Evolutionary conservation across 2,888 invertebrate species (phyloP), one percentile per base, ranked within the genome.

Genomic region (Abrostola tripartita): DNA sequence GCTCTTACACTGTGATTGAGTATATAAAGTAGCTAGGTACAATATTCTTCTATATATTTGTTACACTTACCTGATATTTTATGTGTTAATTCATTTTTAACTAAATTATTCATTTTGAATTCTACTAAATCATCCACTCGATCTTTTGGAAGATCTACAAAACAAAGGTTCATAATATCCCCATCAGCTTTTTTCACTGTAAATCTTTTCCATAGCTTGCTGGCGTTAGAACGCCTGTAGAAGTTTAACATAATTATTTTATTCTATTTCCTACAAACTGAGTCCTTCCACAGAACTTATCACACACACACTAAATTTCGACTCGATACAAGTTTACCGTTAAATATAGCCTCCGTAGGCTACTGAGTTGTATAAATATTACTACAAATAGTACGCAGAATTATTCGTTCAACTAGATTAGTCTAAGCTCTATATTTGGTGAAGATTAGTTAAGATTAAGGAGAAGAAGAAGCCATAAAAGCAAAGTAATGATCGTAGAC

Each of bases 71-170:
- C 44, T 47, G 44, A 47, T 24, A 47, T 47, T 24, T 9, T 8
- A 47, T 47, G 44, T 24, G 44, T 47, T 0, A 47, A 24, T 24
- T 47, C 44, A 47, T 47, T 14, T 14, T 1, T 14, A 5, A 47
- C 44, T 0, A 9, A 47, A 9, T 47, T 14, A 5, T 24, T 47
- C 8, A 47, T 8, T 4, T 47, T 8, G 8, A 47, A 47, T 2
- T 47, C 44, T 8, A 47, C 44, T 47, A 47, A 47, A 8, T 47
- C 44, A 47, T 47, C 44, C 12, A 47, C 9, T 10, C 44, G 8
- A 1, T 47, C 44, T 9, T 9, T 8, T 10, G 44, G 44, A 5
- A 47, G 12, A 8, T 47, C 44, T 24, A 24, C 9, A 47, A 47
- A 47, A 47, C 44, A 47, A 9, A 47, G 14, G 10, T 47, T 47